phyloP scores from a whole-genome alignment of 1,140 invertebrate genomes.

The Catajapyx aquilonaris region DNA sequence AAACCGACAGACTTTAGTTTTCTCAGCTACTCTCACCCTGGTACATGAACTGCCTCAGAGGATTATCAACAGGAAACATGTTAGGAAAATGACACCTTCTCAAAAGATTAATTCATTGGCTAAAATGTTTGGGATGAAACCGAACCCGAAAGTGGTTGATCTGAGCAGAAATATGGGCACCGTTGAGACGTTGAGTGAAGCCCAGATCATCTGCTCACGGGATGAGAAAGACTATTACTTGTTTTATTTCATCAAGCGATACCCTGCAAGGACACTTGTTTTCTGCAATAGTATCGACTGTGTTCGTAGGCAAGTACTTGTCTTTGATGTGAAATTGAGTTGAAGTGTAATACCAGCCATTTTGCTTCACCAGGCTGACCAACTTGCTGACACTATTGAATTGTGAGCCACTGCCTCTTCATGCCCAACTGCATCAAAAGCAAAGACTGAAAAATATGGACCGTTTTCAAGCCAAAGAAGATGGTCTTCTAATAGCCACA shows the following conservation, averaged over 20 bases:
- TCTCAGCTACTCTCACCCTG: slow-evolving; percentile 90
- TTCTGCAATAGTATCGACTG: slow-evolving; percentile 95
- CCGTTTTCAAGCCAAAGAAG: slow-evolving; percentile 52
- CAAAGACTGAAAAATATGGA: slow-evolving; percentile 90
- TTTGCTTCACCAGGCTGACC: slow-evolving; percentile 35
- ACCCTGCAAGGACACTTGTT: slow-evolving; percentile 78
- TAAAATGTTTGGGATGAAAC: slow-evolving; percentile 48
- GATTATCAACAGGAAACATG: slow-evolving; percentile 12
- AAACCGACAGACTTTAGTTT: slow-evolving; percentile 79
- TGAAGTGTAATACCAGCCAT: not conserved
- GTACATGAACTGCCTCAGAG: slow-evolving; percentile 57
- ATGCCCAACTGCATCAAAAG: slow-evolving; percentile 88
- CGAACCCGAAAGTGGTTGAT: slow-evolving; percentile 82
- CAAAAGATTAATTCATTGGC: slow-evolving; percentile 6
- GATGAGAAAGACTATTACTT: slow-evolving; percentile 81
- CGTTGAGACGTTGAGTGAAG: slow-evolving; percentile 61
- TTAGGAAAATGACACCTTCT: slow-evolving; percentile 8
- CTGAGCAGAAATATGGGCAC: slow-evolving; percentile 56
- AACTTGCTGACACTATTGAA: slow-evolving; percentile 61
- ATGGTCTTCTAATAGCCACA: slow-evolving; percentile 75
- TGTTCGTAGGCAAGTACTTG: slow-evolving; percentile 30
- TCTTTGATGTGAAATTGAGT: not conserved
- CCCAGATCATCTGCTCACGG: slow-evolving; percentile 44
- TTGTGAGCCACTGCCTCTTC: slow-evolving; percentile 59
- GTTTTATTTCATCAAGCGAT: slow-evolving; percentile 71